phyloP scores from a whole-genome alignment of 2,113 vertebrate species.

The Equus quagga region DNA sequence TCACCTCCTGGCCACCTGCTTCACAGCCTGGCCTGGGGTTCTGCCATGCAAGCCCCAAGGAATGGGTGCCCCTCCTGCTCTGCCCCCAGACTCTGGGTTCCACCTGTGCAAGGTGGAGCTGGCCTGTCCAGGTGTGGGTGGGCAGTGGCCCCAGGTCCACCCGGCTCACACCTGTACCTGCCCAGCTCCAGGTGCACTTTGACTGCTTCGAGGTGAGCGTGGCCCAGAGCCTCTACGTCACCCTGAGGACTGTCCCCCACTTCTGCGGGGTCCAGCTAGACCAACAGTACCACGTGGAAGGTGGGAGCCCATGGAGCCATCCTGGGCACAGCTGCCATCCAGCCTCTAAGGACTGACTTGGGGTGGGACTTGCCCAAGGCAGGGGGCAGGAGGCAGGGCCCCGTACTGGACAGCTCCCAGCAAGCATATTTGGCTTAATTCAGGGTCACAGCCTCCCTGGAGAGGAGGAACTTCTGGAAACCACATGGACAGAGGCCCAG shows the following conservation, averaged over 20 bases:
- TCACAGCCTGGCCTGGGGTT: background rate
- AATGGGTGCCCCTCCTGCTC: background rate
- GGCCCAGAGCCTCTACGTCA: slow-evolving; percentile 89
- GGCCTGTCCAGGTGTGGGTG: background rate
- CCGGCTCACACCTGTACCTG: background rate
- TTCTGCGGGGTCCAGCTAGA: slow-evolving; percentile 89
- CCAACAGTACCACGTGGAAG: slow-evolving; percentile 84
- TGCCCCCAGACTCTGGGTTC: background rate
- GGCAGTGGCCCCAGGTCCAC: no score
- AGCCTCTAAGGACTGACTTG: background rate
- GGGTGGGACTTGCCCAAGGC: background rate
- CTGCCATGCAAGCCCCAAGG: background rate
- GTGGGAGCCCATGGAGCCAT: background rate
- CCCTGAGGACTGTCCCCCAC: slow-evolving; percentile 90
- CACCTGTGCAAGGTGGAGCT: background rate
- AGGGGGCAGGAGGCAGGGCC: background rate
- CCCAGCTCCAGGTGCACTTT: slow-evolving; percentile 91
- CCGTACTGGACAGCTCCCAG: background rate
- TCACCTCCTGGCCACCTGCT: background rate
- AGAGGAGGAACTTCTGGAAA: background rate
- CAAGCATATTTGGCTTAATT: background rate
- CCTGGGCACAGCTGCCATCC: background rate
- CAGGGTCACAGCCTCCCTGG: background rate
- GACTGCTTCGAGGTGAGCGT: slow-evolving; percentile 89
- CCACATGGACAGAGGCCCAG: fast-evolving